Evolutionary conservation across 2,888 invertebrate species (phyloP), one percentile per base, ranked within the genome.

Genomic region (Rhyacophila evoluta): DNA sequence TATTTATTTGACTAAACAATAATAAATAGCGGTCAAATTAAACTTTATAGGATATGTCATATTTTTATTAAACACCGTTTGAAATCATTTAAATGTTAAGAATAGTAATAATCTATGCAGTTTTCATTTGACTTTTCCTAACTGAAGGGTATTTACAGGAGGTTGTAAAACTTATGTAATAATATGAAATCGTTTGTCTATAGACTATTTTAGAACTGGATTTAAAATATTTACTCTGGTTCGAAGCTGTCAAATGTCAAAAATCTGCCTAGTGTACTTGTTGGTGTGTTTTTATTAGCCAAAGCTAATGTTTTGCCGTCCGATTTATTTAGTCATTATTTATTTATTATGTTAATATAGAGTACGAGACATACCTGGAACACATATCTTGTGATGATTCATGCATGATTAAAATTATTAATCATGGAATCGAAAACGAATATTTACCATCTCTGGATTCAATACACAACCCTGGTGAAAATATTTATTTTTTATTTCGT

Each of bases 401-500:
- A 81, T 82, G 82, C 78, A 82, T 81, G 86, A 86, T 72, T 55
- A 15, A 68, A 55, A 55, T 6, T 39, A 33, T 75, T 79, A 75
- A 86, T 81, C 85, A 87, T 86, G 86, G 86, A 86, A 83, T 83
- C 84, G 28, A 89, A 88, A 83, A 88, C 87, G 83, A 89, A 89
- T 84, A 89, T 90, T 82, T 89, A 90, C 84, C 88, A 88, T 83
- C 85, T 89, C 78, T 90, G 89, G 90, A 86, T 90, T 83, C 89
- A 90, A 84, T 90, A 90, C 84, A 89, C 89, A 82, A 89, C 90
- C 77, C 89, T 90, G 88, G 89, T 89, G 68, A 74, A 73, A n/a
- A 38, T 25, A 19, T 28, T 28, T 67, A 37, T 29, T 69, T 68
- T 33, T 36, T 19, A 77, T 12, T 25, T 28, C 15, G 2, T 12